Percentiles rank a stretch among this genome's conserved stretches.
These are phyloP conservation scores for Ctenochaetus hawaiiensis DNA, from an alignment of 2,797 vertebrate genomes.

Conservation along the genomic window DNA sequence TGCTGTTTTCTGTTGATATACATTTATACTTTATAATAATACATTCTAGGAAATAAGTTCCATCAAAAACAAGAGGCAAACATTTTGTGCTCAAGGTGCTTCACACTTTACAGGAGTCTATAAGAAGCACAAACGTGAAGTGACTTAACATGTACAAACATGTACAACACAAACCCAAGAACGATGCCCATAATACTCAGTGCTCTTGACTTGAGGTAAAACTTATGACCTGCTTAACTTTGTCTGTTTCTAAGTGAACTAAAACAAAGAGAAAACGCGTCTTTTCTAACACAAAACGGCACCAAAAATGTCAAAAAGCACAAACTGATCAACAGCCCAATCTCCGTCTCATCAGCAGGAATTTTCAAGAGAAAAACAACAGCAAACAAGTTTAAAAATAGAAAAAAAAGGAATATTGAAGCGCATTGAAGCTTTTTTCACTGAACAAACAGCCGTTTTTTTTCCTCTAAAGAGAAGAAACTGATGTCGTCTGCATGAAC, in stretches of 20 bases:
- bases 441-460: too few relatives aligned
- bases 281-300: constrained; percentile 1
- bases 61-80: too few relatives aligned
- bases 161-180: too few relatives aligned
- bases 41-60: constrained; percentile 25
- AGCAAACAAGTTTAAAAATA: too few relatives aligned
- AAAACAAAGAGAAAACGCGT: not conserved
- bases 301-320: not conserved
- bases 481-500: not conserved
- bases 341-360: too few relatives aligned
- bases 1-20: not conserved
- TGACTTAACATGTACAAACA: too few relatives aligned
- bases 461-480: not conserved
- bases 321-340: not conserved
- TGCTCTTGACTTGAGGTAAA: constrained; percentile 16
- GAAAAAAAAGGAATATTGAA: too few relatives aligned
- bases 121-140: too few relatives aligned
- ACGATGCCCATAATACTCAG: not conserved
- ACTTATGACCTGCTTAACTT: constrained; percentile 15
- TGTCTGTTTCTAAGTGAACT: not conserved
- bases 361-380: too few relatives aligned
- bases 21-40: constrained; percentile 8
- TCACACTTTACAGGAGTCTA: too few relatives aligned
- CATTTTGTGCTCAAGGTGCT: too few relatives aligned
- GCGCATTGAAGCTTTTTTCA: too few relatives aligned